Base-by-base conservation (phyloP, 92 coral and sea anemone species). In the Epizoanthus scotinus region DNA sequence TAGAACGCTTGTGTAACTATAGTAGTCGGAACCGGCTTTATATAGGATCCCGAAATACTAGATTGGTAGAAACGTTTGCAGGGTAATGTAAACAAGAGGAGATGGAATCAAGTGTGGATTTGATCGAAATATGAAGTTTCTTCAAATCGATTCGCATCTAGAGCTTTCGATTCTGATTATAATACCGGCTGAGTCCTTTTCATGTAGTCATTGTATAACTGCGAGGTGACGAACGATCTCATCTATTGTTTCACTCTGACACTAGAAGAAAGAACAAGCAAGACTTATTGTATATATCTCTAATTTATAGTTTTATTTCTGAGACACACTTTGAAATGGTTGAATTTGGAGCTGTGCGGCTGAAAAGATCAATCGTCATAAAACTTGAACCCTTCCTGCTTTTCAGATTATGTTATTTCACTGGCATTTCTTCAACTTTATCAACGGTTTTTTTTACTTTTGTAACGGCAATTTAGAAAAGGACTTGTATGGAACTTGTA, bases 261-360 rank as follows among this genome's bases (percentile, higher is more conserved):
- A 29, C 52, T 19, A 55, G 66, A 75, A 75, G 55, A 36, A 59
- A 75, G 81, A 58, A 75, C 13, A 73, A 55, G 56, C 29, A 29
- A 73, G 44, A 20, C 22, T 59, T 75, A 75, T 75, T 75, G 81
- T 59, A 2, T 8, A 44, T 44, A 56, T 58, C 20, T 59, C 29
- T n/a, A n/a, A 27, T 3, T 58, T 59, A 34, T 34, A 34, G 6
- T 34, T 34, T 34, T 34, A n/a, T 47, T 29, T 25, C 21, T 56
- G 22, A 31, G 31, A 20, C 36, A 31, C 38, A 59, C 56, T 19
- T 36, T 20, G 21, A 73, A 73, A 44, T 20, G n/a, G 21, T 54
- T 56, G 6, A n/a, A n/a, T n/a, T n/a, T 17, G 40, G 14, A 20
- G 44, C n/a, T n/a, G n/a, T 64, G 69, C 80, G 60, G 8, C 31